phyloP scores from a whole-genome alignment of 2,797 vertebrate species.

The Rhinoraja longicauda region DNA sequence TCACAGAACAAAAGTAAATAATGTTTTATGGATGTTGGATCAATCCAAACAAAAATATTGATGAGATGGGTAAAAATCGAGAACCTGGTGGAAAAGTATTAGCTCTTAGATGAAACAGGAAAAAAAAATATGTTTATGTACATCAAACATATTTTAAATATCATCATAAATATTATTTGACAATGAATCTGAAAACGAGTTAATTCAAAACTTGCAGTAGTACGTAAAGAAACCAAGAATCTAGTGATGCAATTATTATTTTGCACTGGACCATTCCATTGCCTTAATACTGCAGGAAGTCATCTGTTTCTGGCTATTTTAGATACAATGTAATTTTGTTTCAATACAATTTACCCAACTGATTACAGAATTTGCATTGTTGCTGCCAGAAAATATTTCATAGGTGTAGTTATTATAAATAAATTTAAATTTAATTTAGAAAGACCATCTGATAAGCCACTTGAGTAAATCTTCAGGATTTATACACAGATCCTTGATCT shows the following conservation, averaged over 20 bases:
- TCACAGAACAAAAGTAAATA: background rate
- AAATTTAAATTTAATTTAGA: slow-evolving; percentile 5
- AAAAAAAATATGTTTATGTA: background rate
- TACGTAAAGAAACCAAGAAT: background rate
- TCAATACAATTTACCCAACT: background rate
- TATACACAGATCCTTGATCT: no score
- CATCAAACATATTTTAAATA: background rate
- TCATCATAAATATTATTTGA: background rate
- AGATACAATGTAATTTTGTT: background rate
- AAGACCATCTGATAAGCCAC: no score
- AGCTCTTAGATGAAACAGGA: background rate
- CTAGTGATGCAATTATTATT: background rate
- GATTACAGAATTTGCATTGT: background rate
- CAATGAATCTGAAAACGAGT: background rate
- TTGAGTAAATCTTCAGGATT: background rate
- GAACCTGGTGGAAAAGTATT: background rate
- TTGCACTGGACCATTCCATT: background rate
- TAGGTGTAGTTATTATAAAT: background rate
- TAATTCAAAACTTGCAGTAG: background rate
- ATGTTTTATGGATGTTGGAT: background rate
- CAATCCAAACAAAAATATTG: background rate
- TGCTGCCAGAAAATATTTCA: background rate
- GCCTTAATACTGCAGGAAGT: background rate
- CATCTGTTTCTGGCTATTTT: background rate
- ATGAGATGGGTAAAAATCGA: background rate